phyloP scores from a whole-genome alignment of 1,140 invertebrate genomes.

The Papilio glaucus region DNA sequence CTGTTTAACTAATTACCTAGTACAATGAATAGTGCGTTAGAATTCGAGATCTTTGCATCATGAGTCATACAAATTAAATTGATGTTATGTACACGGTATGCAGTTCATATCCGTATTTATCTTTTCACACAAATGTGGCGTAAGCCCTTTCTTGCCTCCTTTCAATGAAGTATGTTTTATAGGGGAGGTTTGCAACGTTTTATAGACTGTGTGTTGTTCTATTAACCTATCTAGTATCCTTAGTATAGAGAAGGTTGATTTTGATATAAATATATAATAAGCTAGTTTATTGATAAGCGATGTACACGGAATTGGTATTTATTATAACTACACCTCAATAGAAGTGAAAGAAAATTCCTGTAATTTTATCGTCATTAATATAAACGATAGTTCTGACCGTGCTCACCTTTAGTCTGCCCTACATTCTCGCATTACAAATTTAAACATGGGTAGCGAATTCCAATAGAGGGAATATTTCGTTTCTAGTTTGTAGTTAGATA shows the following conservation, averaged over 20 bases:
- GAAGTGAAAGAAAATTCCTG: conserved; percentile 21
- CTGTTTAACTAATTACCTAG: conserved; percentile 25
- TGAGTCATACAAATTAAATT: conserved; percentile 34
- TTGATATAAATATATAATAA: not conserved
- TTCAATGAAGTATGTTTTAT: not conserved
- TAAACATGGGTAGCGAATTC: conserved; percentile 12
- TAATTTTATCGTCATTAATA: conserved; percentile 24
- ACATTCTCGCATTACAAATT: conserved; percentile 23
- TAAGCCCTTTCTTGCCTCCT: conserved; percentile 14
- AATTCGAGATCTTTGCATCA: conserved; percentile 24
- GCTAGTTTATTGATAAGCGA: not conserved
- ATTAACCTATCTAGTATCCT: not conserved
- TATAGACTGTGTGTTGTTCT: not conserved
- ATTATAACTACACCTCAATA: conserved; percentile 12
- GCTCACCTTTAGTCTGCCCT: conserved; percentile 22
- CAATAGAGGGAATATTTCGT: not conserved
- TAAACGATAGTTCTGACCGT: conserved; percentile 20
- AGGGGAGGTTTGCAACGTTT: not conserved
- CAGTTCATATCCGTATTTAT: not conserved
- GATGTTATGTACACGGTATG: conserved; percentile 17
- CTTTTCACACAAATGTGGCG: conserved; percentile 7
- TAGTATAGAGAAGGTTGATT: not conserved
- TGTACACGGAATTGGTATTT: conserved; percentile 17
- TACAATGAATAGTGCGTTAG: conserved; percentile 19
- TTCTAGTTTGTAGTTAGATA: conserved; percentile 8